Base-by-base conservation (phyloP, 2,113 vertebrate species). In the Furnarius figulus region DNA sequence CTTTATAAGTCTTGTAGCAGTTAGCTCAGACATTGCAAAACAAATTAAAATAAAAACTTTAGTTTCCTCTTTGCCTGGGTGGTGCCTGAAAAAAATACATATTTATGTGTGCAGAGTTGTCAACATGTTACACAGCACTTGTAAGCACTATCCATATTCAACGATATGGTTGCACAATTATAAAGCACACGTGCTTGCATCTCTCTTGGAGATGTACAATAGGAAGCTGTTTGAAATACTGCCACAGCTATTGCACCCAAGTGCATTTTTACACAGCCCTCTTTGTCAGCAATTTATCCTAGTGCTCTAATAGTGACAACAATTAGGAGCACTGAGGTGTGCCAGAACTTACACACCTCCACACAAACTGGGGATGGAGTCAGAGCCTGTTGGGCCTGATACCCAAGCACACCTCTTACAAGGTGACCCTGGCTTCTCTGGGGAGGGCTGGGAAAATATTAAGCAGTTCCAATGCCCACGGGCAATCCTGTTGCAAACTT, bases 241-340 rank as follows among this genome's bases (percentile, higher is more conserved):
- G 61, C 81, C 73, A 63, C 56, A 42, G 83, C 92, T 96, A 95
- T 82, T 89, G 83, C 73, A 97, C 95, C 95, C 94, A 89, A 91
- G 74, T 94, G 78, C 89, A 91, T 96, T 95, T 96, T 95, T 82
- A 87, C 13, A 6, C 88, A 81, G 58, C 84, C 85, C 63, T 87
- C 95, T 97, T 95, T 97, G 95, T 94, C 95, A 81, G 90, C 68
- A 96, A 75, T 92, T 93, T 95, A 89, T 90, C 89, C 93, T 95
- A 91, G 94, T 96, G 89, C 93, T 97, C 94, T 92, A 85, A 70
- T 76, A 94, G 94, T 88, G 65, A 66, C 95, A 86, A 95, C 84
- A 92, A 42, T 87, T 72, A 75, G 84, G 74, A 88, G 93, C 83
- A 68, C 67, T 93, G 94, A 94, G 81, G 53, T 91, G 82, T 86